Conservation (phyloP, 2,888 invertebrate genomes). For the Diabrotica balteata region DNA sequence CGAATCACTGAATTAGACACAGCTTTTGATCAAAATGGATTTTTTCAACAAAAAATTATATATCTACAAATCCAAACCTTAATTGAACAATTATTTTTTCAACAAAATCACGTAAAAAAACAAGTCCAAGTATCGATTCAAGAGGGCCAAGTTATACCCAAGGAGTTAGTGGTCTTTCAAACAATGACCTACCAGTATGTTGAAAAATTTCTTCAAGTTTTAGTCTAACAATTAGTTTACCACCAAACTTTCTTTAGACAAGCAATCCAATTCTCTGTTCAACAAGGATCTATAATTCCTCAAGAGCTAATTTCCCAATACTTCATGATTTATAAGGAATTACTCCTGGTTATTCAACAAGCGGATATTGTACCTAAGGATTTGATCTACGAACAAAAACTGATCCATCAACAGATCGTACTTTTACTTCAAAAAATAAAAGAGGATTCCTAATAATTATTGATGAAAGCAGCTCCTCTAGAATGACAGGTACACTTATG, state of each 20-base stretch:
- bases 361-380: background rate
- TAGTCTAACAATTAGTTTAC: background rate
- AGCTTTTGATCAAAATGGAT: background rate
- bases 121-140: background rate
- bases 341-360: background rate
- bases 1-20: background rate
- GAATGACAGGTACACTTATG: too few relatives aligned
- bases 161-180: background rate
- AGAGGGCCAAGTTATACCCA: background rate
- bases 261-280: background rate
- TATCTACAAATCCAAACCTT: background rate
- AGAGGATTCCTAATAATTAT: background rate
- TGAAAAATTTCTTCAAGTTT: background rate
- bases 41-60: background rate
- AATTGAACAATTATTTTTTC: background rate
- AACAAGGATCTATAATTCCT: background rate
- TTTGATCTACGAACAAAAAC: background rate
- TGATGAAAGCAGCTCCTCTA: background rate
- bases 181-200: background rate
- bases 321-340: background rate
- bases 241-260: background rate
- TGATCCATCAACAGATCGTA: background rate
- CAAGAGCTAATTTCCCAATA: background rate
- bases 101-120: background rate
- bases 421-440: background rate